A percentile compares a stretch with the other conserved stretches of the same genome.
These are phyloP conservation scores for Dipus sagitta DNA, from an alignment of 2,797 vertebrate genomes.

Conservation along the genomic window DNA sequence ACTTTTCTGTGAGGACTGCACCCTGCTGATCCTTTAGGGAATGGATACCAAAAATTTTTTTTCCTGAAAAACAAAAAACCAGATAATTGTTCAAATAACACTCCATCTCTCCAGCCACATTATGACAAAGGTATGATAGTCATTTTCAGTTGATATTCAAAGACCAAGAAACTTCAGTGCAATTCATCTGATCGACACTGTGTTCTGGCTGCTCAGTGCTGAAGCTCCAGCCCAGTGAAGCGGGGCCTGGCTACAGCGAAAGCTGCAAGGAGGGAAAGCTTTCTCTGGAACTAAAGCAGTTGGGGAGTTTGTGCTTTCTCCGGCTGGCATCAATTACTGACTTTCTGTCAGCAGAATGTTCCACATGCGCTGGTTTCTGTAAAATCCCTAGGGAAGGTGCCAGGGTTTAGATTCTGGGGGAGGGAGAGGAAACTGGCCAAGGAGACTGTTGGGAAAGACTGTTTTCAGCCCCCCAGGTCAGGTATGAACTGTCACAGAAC, in stretches of 20 bases:
- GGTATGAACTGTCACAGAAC: constrained; percentile 63
- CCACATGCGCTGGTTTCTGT: constrained; percentile 79
- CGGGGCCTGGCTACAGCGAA: neutral
- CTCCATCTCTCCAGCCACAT: neutral
- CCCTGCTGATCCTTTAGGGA: neutral
- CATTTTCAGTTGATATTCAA: neutral
- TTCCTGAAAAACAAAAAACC: neutral
- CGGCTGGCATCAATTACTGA: constrained; percentile 74
- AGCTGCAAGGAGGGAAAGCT: neutral
- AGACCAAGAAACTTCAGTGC: neutral
- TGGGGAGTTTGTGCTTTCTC: constrained; percentile 47
- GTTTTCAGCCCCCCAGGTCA: constrained; percentile 59
- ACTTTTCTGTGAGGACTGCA: neutral
- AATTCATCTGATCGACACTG: neutral
- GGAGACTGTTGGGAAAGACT: constrained; percentile 50
- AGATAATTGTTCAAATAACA: constrained; percentile 7
- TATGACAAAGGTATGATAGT: neutral
- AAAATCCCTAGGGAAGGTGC: constrained; percentile 68
- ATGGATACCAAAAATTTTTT: neutral
- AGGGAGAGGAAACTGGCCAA: constrained; percentile 66
- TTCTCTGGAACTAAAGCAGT: constrained; percentile 42
- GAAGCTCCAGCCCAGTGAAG: neutral
- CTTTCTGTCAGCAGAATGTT: constrained; percentile 79
- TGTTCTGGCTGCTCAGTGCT: neutral
- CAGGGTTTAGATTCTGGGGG: constrained; percentile 54